Evolutionary conservation across 2,888 invertebrate species (phyloP), one percentile per base, ranked within the genome.

Genomic region (Acronicta aceris): DNA sequence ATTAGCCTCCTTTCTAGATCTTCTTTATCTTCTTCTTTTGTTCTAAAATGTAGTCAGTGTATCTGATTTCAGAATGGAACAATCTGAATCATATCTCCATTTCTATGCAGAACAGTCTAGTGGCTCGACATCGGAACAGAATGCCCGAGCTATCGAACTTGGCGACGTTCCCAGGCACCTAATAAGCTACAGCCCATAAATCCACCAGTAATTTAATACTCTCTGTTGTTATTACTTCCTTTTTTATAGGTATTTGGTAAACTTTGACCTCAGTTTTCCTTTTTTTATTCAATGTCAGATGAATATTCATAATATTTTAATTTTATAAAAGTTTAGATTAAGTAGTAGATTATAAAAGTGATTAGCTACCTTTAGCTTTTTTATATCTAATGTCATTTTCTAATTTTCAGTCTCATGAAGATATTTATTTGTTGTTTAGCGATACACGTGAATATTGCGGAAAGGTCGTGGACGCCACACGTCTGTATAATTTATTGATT

Each of bases 401-500:
- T n/a, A n/a, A n/a, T 42, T 59, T 59, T 33, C 25, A 46, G 30
- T 59, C 41, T 68, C 60, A 69, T 69, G 36, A 64, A 68, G 62
- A 54, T 54, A 65, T 68, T 59, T 49, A 59, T 56, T 17, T 54
- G 51, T 45, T 60, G 46, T 65, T 62, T 49, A 62, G 60, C 53
- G 43, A 60, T 67, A 57, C 48, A 65, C 50, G 75, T 63, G 53
- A 62, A 67, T 69, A 74, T 74, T 61, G 67, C 66, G 68, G 60
- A 74, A 74, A 73, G 73, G 74, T 78, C 76, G 79, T 78, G 76
- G 75, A 81, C 81, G 79, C 79, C 80, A 82, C 83, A 75, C 76
- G 81, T 82, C 76, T 72, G 65, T 67, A 74, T 82, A 86, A 89
- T 89, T 88, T 88, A 89, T 78, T 51, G 80, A 74, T 70, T 71